Evolutionary conservation across 2,888 invertebrate species (phyloP), one percentile per base, ranked within the genome.

Genomic region (Sarcophaga variegata): DNA sequence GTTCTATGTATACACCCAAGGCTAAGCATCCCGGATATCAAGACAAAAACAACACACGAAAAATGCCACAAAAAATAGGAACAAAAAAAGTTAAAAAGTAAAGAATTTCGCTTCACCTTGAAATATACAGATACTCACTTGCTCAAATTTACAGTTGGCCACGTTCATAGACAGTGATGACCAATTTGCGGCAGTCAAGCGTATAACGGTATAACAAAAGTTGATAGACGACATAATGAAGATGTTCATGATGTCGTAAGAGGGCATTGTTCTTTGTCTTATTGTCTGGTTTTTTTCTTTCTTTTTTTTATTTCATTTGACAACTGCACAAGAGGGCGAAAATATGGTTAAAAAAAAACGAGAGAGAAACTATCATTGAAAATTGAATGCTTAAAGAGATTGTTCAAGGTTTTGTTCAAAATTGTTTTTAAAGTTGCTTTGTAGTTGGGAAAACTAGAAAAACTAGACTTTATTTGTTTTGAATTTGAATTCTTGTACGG

Each of bases 111-210:
- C 10, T 37, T 10, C 37, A 37, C 37, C 37, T 37, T 54, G 54
- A 54, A 12, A 54, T 17, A 54, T 5, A 4, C 4, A 54, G 1
- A 4, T 14, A 54, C 54, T 54, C 14, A 54, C 49, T 49, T 2
- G 12, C 54, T 14, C 17, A 14, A 12, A 54, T 14, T 62, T 62
- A 20, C 59, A 59, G 14, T 62, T 66, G 12, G 47, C 47, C 59
- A 60, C 45, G 27, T 81, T 8, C 63, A 37, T n/a, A 76, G 59
- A 64, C 82, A 77, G 60, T 72, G 71, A 78, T 62, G 60, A 62
- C 60, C 83, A 83, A 72, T 77, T 83, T 77, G 83, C 22, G 64
- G 60, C 72, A 77, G 77, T 49, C 64, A 63, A 62, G 77, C 37
- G 37, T 78, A 45, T 66, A 62, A 20, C 54, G 54, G 17, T 60